A percentile compares a stretch with the other conserved stretches of the same genome.
These are phyloP conservation scores for Stichodactyla mertensii DNA, from an alignment of 64 coral and sea anemone species.

Conservation along the genomic window DNA sequence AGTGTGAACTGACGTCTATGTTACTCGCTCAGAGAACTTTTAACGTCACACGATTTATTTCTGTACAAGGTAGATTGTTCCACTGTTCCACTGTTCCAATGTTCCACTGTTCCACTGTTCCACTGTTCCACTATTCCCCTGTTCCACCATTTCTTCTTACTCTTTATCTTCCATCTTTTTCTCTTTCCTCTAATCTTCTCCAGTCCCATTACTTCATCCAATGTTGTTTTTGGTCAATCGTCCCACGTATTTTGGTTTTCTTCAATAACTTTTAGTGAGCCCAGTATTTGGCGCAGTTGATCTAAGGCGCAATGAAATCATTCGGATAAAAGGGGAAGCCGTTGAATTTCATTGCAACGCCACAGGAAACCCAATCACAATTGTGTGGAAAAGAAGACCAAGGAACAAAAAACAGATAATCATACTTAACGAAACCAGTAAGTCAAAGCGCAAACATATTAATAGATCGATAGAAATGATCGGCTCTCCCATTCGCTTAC, in stretches of 20 bases:
- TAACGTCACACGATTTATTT: not conserved
- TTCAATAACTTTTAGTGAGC: not conserved
- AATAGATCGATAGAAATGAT: not conserved
- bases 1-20: slow-evolving; percentile 1
- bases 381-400: slow-evolving; percentile 17
- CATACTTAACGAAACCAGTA: not conserved
- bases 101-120: not conserved
- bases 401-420: not conserved
- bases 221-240: too few species aligned
- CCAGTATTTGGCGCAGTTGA: not conserved
- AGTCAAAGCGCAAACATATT: not conserved
- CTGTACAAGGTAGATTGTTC: not conserved
- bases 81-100: not conserved
- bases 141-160: too few species aligned
- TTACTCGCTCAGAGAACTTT: not conserved
- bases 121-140: not conserved
- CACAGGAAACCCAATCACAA: slow-evolving; percentile 19
- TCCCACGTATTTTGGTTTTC: too few species aligned
- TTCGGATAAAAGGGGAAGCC: slow-evolving; percentile 15
- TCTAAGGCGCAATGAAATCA: not conserved
- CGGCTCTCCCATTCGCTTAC: not conserved
- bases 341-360: not conserved
- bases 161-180: too few species aligned
- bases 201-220: too few species aligned
- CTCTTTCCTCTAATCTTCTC: too few species aligned